Conservation (phyloP, 2,888 invertebrate species). For the Rotaria socialis region DNA sequence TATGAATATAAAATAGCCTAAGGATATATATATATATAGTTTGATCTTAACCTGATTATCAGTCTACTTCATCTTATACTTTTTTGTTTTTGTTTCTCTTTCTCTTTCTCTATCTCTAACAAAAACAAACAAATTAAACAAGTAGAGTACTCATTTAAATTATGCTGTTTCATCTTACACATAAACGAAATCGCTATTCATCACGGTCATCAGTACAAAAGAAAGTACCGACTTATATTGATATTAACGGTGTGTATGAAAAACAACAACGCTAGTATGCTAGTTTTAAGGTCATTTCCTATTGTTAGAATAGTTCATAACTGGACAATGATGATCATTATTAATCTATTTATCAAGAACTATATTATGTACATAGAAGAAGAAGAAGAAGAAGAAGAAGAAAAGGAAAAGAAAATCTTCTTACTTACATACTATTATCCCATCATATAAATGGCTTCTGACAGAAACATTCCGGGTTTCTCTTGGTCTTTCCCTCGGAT, state of each 20-base stretch:
- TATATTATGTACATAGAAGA: neutral
- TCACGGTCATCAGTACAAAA: neutral
- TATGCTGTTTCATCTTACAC: neutral
- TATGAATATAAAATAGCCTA: neutral
- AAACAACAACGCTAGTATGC: neutral
- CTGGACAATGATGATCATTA: neutral
- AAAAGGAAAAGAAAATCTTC: neutral
- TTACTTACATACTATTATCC: slow-evolving; percentile 13
- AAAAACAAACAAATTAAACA: neutral
- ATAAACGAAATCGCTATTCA: neutral
- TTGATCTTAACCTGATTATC: slow-evolving; percentile 3
- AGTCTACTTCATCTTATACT: neutral
- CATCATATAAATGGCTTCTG: slow-evolving; percentile 3
- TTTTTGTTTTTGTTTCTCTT: neutral
- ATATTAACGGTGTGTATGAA: neutral
- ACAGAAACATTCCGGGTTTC: neutral
- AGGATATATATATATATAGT: neutral
- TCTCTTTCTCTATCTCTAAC: neutral
- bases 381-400: neutral
- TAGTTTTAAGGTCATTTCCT: neutral
- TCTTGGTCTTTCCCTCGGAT: neutral
- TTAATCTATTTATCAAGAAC: neutral
- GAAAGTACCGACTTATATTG: neutral
- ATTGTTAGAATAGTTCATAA: neutral
- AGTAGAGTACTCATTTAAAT: neutral